phyloP scores from a whole-genome alignment of 2,797 vertebrate species.

The Champsocephalus gunnari region DNA sequence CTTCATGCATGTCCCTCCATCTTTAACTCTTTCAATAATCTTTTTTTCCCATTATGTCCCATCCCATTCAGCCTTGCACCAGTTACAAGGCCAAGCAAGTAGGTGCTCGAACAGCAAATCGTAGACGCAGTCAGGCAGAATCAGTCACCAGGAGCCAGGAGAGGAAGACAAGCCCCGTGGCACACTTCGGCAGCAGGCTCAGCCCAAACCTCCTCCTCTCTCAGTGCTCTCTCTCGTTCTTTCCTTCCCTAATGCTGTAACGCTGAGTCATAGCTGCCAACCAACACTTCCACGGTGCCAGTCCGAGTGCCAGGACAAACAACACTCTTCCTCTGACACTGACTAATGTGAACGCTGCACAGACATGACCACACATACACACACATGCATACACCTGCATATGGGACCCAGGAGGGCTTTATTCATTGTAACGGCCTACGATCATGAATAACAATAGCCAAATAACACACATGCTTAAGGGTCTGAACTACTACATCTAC shows the following conservation, averaged over 20 bases:
- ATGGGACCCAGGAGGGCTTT: constrained; percentile 18
- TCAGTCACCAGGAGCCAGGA: constrained; percentile 52
- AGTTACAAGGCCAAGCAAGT: constrained; percentile 31
- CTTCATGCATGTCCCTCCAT: constrained; percentile 23
- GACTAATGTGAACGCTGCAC: constrained; percentile 59
- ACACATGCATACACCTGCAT: constrained; percentile 44
- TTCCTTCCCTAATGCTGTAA: constrained; percentile 74
- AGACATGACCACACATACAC: constrained; percentile 49
- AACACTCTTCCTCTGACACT: constrained; percentile 76
- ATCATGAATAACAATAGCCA: constrained; percentile 18
- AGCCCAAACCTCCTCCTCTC: constrained; percentile 54
- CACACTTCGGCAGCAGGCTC: constrained; percentile 65
- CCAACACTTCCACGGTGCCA: constrained; percentile 80
- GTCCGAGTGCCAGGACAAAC: constrained; percentile 81
- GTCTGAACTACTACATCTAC: constrained; percentile 23
- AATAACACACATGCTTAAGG: constrained; percentile 14
- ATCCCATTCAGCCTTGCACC: neutral
- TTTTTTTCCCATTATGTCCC: constrained; percentile 21
- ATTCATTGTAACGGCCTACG: neutral
- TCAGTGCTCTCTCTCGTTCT: constrained; percentile 46
- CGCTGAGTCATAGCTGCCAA: constrained; percentile 86
- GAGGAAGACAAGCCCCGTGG: constrained; percentile 65
- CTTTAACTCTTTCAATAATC: constrained; percentile 16
- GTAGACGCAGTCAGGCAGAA: constrained; percentile 52
- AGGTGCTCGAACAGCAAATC: constrained; percentile 40